Base-by-base conservation (phyloP, 2,797 vertebrate species). In the Pseudopleuronectes americanus region DNA sequence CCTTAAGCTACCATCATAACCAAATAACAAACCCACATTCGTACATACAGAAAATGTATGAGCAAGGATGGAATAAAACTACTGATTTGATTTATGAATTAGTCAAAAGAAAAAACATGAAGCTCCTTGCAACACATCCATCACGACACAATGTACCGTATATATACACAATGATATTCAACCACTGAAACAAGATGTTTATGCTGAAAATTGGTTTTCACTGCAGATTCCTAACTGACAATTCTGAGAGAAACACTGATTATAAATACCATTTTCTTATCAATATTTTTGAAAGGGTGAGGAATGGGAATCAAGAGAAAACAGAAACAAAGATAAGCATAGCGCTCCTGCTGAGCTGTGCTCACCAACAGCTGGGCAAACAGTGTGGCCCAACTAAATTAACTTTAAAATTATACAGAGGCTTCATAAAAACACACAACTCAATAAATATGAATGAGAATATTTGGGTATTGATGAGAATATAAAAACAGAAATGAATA, bases 321-420 rank as follows among this genome's bases (percentile, higher is more conserved):
- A 38, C 36, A 13, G 36, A 38, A 38, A 38, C 36, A 38, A 12
- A 38, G 12, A 3, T 21, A 48, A 48, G 8, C 47, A 48, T 21
- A 48, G 21, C 3, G 47, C 36, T 38, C 36, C 36, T 48, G 19
- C 19, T 48, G 36, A 48, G 17, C 19, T 48, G 3, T 21, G 47
- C 19, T 64, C 24, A 54, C 45, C 54, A 45, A 68, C n/a, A 72
- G 52, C 63, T 49, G 24, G 41, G 31, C 4, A 28, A 71, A 63
- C 57, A 64, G 23, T 16, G 63, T 54, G n/a, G 12, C 8, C 21
- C 41, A 38, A 68, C 67, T 54, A 55, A 75, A 69, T n/a, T 0
- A 61, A 59, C n/a, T 33, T 43, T 10, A n/a, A 3, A 19, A 57
- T 0, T 12, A 13, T 13, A 38, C 36, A 12, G 36, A 12, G 36